Base-by-base conservation (phyloP, 2,888 invertebrate genomes). In the Lysandra coridon region DNA sequence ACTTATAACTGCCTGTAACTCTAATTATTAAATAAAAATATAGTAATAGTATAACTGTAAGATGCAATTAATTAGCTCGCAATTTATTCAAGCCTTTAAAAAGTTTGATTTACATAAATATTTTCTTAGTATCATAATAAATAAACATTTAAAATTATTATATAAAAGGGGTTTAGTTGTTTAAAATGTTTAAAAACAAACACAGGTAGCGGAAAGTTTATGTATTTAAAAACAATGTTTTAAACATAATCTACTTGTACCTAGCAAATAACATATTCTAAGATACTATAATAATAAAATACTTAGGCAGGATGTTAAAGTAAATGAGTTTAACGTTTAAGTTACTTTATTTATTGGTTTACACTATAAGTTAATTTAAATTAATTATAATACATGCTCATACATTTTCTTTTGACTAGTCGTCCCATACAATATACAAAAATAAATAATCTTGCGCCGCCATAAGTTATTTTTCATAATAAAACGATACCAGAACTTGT, bases 401-500 rank as follows among this genome's bases (percentile, higher is more conserved):
- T 57, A 76, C 53, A 76, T 57, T 57, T 49, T 76, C 53, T 7
- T 53, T 53, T 76, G 76, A 76, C 76, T 76, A 76, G 76, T 76
- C 76, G 53, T 76, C 76, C 30, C 53, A 33, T 76, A 57, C 53
- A 76, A 76, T 57, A 23, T 53, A 33, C 33, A 30, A 76, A 53
- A 76, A 76, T 57, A 57, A 76, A 23, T 76, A 53, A 57, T 76
- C 17, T 23, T 53, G 33, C 33, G 30, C 33, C 30, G 76, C n/a
- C 33, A 53, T 57, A 37, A 76, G 6, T 76, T 76, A 53, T 3
- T 75, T 49, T 76, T 57, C 30, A 33, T 76, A 76, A 76, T 76
- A 76, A 76, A 76, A 76, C 76, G 6, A 76, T 57, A 74, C n/a
- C 44, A 44, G n/a, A 53, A 76, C 76, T 53, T 76, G 76, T 57